Evolutionary conservation across 2,888 invertebrate species (phyloP).

Genomic region (Andrena chrysosceles): DNA sequence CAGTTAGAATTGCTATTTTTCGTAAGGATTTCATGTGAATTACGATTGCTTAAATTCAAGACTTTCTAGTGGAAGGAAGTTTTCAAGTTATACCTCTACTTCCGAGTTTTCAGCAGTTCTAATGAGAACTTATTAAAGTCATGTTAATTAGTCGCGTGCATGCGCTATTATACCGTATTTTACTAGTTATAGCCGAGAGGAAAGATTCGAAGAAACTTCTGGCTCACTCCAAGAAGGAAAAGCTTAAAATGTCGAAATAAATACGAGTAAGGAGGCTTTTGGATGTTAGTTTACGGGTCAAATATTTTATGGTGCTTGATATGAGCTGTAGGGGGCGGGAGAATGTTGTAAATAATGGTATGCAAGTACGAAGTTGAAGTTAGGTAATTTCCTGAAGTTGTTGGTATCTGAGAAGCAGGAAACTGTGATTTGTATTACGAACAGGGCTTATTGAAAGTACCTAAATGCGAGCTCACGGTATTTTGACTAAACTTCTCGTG

Average conservation of each 20-base stretch:
- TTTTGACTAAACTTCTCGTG: too few relatives aligned
- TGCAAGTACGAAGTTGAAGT: not conserved
- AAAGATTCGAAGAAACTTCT: conserved; percentile 27
- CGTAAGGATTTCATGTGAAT: not conserved
- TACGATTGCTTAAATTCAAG: not conserved
- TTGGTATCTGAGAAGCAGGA: too few relatives aligned
- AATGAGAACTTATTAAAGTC: conserved; percentile 8
- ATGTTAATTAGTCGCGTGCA: conserved; percentile 41
- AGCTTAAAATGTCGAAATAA: conserved; percentile 29
- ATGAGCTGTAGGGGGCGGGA: too few relatives aligned
- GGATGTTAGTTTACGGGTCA: conserved; percentile 19
- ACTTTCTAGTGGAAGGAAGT: not conserved
- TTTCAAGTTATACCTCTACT: not conserved
- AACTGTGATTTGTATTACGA: too few relatives aligned
- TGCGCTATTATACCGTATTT: conserved; percentile 4
- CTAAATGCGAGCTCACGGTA: too few relatives aligned
- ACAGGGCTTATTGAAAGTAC: too few relatives aligned
- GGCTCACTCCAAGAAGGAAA: not conserved
- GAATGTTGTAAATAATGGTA: too few relatives aligned
- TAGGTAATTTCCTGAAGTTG: not conserved
- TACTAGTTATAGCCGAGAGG: not conserved
- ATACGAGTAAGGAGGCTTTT: not conserved
- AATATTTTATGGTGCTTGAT: conserved; percentile 6
- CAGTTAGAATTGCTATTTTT: not conserved
- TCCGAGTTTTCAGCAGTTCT: conserved; percentile 2